A percentile compares a stretch with the other conserved stretches of the same genome.
Conservation (phyloP, 2,113 vertebrate species). For the Sturnira hondurensis region DNA sequence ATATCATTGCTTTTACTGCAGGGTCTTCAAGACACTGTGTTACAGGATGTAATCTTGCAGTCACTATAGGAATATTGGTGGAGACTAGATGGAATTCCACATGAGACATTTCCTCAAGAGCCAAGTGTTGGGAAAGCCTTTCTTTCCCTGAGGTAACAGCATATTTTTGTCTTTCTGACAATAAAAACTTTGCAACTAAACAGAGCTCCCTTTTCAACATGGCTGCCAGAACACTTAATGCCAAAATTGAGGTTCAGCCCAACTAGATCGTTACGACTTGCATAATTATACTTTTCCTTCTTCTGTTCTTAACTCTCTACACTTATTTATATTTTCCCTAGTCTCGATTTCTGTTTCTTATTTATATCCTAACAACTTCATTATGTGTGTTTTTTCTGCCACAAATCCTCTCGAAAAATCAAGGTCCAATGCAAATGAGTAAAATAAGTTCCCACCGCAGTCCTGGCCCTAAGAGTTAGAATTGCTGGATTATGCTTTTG, state of each 20-base stretch:
- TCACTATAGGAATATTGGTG: not conserved
- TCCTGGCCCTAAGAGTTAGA: not conserved
- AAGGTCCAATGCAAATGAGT: conserved; percentile 29
- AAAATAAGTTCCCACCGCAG: not conserved
- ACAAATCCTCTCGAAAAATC: conserved; percentile 34
- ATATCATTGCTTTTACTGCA: not conserved
- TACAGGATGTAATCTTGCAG: not conserved
- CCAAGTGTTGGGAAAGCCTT: conserved; percentile 25
- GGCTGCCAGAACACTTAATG: conserved; percentile 40
- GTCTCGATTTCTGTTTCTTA: conserved; percentile 55
- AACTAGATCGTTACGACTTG: conserved; percentile 34
- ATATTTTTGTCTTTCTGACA: conserved; percentile 9
- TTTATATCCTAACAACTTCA: conserved; percentile 58
- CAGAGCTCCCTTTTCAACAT: conserved; percentile 51
- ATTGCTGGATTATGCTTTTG: not conserved
- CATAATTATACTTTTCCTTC: conserved; percentile 45
- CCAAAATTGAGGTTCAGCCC: conserved; percentile 34
- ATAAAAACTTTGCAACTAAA: conserved; percentile 24
- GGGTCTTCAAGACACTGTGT: not conserved
- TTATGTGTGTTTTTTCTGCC: conserved; percentile 24
- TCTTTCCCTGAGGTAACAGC: not conserved
- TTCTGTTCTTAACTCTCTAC: conserved; percentile 27
- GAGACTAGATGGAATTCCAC: not conserved
- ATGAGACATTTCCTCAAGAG: not conserved
- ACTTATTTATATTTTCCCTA: conserved; percentile 30